phyloP scores from a whole-genome alignment of 2,888 invertebrate genomes.

The Mystacides longicornis region DNA sequence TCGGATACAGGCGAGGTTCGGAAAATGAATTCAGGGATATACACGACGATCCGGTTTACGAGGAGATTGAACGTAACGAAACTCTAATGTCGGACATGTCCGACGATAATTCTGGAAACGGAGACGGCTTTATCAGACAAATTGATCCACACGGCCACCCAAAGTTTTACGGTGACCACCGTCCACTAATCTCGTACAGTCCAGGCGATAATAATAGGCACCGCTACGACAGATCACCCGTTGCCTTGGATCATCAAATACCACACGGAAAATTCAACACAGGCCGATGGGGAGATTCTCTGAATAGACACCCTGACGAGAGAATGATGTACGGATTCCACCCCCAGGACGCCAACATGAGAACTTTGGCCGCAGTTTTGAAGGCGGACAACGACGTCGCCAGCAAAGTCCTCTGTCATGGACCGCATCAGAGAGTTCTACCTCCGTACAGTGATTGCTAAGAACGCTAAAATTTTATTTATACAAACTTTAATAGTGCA shows the following conservation, averaged over 20 bases:
- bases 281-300: constrained; percentile 47
- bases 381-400: constrained; percentile 74
- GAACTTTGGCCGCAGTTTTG: constrained; percentile 67
- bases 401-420: constrained; percentile 37
- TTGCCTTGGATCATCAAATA: constrained; percentile 33
- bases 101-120: constrained; percentile 54
- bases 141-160: constrained; percentile 54
- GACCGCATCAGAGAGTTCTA: constrained; percentile 48
- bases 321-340: constrained; percentile 45
- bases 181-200: constrained; percentile 73
- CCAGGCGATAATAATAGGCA: constrained; percentile 55
- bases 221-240: constrained; percentile 37
- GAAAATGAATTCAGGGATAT: constrained; percentile 50
- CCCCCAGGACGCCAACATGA: constrained; percentile 49
- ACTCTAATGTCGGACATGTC: constrained; percentile 70
- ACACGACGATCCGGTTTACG: constrained; percentile 73
- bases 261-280: constrained; percentile 40
- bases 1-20: constrained; percentile 45
- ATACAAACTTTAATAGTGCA: too few species aligned
- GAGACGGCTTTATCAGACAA: constrained; percentile 59
- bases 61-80: constrained; percentile 69
- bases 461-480: too few species aligned
- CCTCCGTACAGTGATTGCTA: constrained; percentile 59
- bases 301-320: constrained; percentile 44
- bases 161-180: constrained; percentile 71